Conservation (phyloP, 1,140 invertebrate genomes). For the Ooceraea biroi region DNA sequence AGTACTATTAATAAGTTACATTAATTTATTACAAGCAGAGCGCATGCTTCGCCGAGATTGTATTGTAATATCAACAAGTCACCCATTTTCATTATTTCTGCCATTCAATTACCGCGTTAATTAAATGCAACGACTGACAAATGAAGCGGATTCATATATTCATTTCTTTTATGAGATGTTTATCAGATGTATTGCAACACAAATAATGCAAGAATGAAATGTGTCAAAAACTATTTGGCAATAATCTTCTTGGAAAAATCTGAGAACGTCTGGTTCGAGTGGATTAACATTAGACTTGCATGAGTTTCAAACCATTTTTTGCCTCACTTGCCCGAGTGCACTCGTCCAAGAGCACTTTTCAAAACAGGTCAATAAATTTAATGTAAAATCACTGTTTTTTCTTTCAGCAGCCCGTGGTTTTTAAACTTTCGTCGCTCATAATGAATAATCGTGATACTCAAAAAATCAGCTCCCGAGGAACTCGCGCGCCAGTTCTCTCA, state of each 20-base stretch:
- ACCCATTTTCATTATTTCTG: conserved; percentile 61
- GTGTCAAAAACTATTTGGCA: not conserved
- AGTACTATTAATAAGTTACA: conserved; percentile 52
- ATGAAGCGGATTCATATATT: conserved; percentile 44
- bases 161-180: conserved; percentile 11
- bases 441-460: conserved; percentile 23
- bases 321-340: not conserved
- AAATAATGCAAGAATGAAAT: no score
- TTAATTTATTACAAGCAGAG: conserved; percentile 51
- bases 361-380: conserved; percentile 1
- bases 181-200: no score
- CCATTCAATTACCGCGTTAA: conserved; percentile 47
- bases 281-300: conserved; percentile 47
- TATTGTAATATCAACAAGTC: conserved; percentile 59
- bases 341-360: conserved; percentile 24
- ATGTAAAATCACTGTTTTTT: not conserved
- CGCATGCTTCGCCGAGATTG: conserved; percentile 41
- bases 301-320: not conserved
- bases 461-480: conserved; percentile 9
- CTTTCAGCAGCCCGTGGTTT: not conserved
- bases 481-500: conserved; percentile 6
- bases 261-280: conserved; percentile 3
- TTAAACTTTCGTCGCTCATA: conserved; percentile 16
- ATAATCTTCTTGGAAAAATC: conserved; percentile 38
- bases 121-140: conserved; percentile 53